Evolutionary conservation across 2,888 invertebrate genomes (phyloP).

Genomic region (Malacosoma neustria): DNA sequence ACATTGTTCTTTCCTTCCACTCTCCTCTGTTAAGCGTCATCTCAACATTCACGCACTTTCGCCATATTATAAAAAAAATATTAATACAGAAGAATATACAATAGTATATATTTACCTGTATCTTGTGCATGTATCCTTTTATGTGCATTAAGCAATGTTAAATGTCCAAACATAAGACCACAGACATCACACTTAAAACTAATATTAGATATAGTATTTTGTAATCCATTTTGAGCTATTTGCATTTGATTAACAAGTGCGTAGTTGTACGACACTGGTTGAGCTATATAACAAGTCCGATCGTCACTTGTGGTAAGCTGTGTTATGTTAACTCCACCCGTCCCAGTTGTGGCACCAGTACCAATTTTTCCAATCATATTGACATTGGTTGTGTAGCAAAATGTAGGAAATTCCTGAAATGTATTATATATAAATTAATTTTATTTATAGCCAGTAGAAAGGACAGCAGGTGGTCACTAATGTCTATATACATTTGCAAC

Average conservation of each 20-base stretch:
- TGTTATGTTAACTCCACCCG: conserved; percentile 79
- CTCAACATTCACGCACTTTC: too few relatives aligned
- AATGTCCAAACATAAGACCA: conserved; percentile 88
- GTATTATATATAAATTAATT: conserved; percentile 1
- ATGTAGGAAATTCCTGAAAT: conserved; percentile 78
- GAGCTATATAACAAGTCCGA: conserved; percentile 84
- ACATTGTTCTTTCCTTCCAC: too few relatives aligned
- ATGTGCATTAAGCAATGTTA: conserved; percentile 88
- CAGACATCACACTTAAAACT: conserved; percentile 93
- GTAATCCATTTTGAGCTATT: conserved; percentile 78
- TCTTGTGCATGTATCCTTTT: conserved; percentile 85
- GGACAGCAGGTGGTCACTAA: too few relatives aligned
- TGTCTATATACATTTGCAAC: too few relatives aligned
- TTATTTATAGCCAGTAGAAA: neutral
- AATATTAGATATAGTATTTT: conserved; percentile 85
- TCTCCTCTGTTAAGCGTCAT: too few relatives aligned
- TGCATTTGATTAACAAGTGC: conserved; percentile 91
- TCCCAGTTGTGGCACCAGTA: conserved; percentile 45
- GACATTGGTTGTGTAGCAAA: conserved; percentile 81
- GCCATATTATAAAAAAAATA: too few relatives aligned
- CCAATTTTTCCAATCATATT: conserved; percentile 80
- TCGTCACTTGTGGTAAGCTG: conserved; percentile 78
- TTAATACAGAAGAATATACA: too few relatives aligned
- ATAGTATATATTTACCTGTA: conserved; percentile 41
- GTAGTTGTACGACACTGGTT: conserved; percentile 87